A percentile compares a stretch with the other conserved stretches of the same genome.
Conservation (phyloP, 2,113 vertebrate genomes). For the Halcyon senegalensis region DNA sequence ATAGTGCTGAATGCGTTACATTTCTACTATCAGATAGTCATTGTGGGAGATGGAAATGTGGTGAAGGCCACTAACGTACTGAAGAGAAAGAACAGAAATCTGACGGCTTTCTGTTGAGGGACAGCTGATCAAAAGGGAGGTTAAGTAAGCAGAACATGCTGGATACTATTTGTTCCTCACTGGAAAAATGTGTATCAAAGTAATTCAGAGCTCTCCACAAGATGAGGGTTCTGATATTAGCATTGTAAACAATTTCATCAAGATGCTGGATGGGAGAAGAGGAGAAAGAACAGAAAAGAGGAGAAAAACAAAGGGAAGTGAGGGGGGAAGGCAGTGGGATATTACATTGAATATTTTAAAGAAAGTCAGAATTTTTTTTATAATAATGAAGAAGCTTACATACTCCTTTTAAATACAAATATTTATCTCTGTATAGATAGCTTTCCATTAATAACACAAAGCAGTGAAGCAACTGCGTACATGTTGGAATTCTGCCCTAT, state of each 20-base stretch:
- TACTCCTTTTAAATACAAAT: not conserved
- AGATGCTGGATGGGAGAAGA: not conserved
- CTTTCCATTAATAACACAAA: not conserved
- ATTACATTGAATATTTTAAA: not conserved
- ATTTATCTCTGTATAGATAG: not conserved
- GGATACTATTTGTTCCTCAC: not conserved
- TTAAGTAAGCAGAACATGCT: constrained; percentile 19
- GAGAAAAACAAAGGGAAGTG: not conserved
- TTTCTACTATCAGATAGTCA: not conserved
- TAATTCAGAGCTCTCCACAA: not conserved
- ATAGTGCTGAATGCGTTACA: constrained; percentile 8
- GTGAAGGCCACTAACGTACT: not conserved
- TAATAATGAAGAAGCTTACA: not conserved
- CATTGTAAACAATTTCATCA: not conserved
- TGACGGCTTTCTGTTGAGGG: constrained; percentile 1
- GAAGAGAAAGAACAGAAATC: not conserved
- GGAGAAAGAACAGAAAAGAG: not conserved
- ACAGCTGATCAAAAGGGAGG: constrained; percentile 20
- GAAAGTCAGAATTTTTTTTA: not conserved
- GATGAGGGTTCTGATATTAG: not conserved
- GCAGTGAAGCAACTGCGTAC: not conserved
- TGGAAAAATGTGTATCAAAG: not conserved
- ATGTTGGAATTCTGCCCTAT: not conserved
- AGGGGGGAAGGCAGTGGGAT: rapidly evolving
- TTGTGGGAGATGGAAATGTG: not conserved